Evolutionary conservation across 2,113 vertebrate genomes (phyloP), one percentile per base, ranked within the genome.

Genomic region (Fulica atra): DNA sequence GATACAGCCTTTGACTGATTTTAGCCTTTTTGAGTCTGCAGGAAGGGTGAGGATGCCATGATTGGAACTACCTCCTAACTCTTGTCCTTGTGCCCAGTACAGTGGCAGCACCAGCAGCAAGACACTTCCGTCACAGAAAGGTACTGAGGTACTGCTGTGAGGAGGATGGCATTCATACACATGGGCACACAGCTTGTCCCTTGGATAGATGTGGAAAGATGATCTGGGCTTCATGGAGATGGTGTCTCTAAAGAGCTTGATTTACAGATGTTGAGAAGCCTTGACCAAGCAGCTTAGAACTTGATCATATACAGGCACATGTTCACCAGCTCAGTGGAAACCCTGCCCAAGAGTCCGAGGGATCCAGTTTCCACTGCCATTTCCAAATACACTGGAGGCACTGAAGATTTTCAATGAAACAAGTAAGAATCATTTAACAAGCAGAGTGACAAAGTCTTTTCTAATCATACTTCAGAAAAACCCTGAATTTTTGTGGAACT

Each of bases 81-180:
- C 29, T 36, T 0, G 0, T 17, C 70, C 21, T 61, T 56, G 24
- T 56, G 13, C 7, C 24, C 25, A 40, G 17, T 11, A 26, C 40
- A 40, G 40, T 10, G 13, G 20, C 38, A 65, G 16, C 26, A 48
- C 8, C 26, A 50, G 19, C 29, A 92, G 33, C 14, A 64, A 66
- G 13, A 66, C 4, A 4, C 2, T 2, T 53, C 73, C 60, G 53
- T 3, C 2, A 0, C 33, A 25, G 54, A 59, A 78, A 44, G 20
- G 31, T 23, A 57, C 9, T 0, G 2, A 59, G 16, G 36, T 33
- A 31, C 18, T 1, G 0, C 18, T 57, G 20, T 21, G 14, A 35
- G 12, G 33, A 42, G 21, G 15, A 73, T 3, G 4, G 8, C 21
- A 57, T 21, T 18, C 4, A 2, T 16, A 64, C 2, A 0, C 7